Conservation (phyloP, 2,888 invertebrate genomes). For the Halocaridina rubra region DNA sequence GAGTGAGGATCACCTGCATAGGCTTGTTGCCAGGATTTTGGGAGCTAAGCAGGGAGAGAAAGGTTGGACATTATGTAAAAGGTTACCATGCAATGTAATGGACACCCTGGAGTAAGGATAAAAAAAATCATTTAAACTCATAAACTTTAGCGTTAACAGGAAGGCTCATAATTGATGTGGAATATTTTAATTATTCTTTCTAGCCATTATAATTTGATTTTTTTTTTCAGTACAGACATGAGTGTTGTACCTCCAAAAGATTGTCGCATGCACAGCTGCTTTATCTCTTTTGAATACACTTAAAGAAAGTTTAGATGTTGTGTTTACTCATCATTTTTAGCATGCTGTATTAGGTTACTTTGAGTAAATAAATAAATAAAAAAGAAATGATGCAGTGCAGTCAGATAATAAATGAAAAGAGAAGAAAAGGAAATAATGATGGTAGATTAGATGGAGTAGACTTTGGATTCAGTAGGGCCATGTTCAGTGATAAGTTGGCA, state of each 20-base stretch:
- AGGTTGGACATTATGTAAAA: conserved; percentile 28
- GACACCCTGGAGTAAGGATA: conserved; percentile 22
- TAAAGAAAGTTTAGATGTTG: neutral
- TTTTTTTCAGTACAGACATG: too few species aligned
- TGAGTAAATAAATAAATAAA: neutral
- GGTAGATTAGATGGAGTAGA: conserved; percentile 61
- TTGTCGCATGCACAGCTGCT: conserved; percentile 16
- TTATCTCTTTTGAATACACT: neutral
- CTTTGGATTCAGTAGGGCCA: conserved; percentile 63
- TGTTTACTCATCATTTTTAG: neutral
- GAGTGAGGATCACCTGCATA: conserved; percentile 50
- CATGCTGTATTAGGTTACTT: conserved; percentile 8
- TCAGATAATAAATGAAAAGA: neutral
- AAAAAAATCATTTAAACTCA: neutral
- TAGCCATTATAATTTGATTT: too few species aligned
- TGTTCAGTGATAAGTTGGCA: conserved; percentile 63
- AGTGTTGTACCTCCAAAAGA: neutral
- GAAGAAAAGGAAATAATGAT: neutral
- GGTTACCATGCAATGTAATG: conserved; percentile 24
- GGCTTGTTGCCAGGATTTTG: conserved; percentile 37
- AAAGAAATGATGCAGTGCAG: neutral
- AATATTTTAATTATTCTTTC: too few species aligned
- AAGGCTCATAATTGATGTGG: too few species aligned
- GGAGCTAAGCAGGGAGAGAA: conserved; percentile 41
- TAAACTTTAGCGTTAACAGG: neutral